These are phyloP conservation scores for Sarotherodon lohbergeri DNA, from an alignment of 2,113 vertebrate species.

Conservation along the genomic window DNA sequence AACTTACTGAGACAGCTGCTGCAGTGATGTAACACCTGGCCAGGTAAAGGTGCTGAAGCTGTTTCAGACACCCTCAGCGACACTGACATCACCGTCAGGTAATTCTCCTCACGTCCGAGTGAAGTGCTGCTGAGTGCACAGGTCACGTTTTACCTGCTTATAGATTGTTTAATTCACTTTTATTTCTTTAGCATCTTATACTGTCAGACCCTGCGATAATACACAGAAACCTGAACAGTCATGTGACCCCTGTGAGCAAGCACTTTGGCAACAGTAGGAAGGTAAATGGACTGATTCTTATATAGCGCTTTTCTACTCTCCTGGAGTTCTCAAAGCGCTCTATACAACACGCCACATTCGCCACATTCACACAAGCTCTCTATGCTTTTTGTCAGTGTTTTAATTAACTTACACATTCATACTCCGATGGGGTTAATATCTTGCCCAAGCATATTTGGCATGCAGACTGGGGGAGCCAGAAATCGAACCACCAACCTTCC, in stretches of 20 bases:
- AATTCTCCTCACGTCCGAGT: neutral
- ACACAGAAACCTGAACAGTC: neutral
- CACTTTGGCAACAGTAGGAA: neutral
- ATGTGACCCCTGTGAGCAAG: accelerated
- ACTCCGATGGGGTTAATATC: too few relatives aligned
- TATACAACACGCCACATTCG: too few relatives aligned
- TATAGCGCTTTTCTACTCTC: too few relatives aligned
- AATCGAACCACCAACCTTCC: too few relatives aligned
- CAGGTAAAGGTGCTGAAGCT: neutral
- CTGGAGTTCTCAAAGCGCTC: too few relatives aligned
- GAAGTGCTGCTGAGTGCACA: neutral
- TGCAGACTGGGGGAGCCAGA: too few relatives aligned
- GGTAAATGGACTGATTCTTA: too few relatives aligned
- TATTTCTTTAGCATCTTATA: neutral
- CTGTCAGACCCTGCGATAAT: neutral
- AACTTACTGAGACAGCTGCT: neutral
- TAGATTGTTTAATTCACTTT: neutral
- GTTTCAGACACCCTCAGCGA: neutral
- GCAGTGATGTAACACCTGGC: neutral
- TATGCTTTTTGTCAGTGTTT: too few relatives aligned
- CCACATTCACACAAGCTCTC: too few relatives aligned
- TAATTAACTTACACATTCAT: too few relatives aligned
- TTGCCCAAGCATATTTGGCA: too few relatives aligned
- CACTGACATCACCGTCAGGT: neutral
- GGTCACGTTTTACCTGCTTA: neutral